Conservation (phyloP, 92 coral and sea anemone genomes). For the Bergia puertoricense region DNA sequence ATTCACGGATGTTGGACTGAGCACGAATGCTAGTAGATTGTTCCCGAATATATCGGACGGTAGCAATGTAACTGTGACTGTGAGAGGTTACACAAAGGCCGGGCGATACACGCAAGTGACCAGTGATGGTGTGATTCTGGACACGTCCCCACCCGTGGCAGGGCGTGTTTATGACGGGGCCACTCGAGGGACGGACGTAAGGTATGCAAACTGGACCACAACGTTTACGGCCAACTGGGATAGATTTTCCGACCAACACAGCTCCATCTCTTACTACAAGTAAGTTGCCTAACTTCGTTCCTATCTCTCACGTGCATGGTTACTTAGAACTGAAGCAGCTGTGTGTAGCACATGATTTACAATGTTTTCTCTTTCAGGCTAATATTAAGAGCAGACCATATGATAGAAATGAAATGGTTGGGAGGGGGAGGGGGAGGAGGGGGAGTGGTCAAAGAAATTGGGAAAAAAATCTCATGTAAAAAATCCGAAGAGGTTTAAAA, state of each 20-base stretch:
- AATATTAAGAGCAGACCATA: too few relatives aligned
- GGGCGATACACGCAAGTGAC: conserved; percentile 77
- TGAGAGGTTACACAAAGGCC: conserved; percentile 89
- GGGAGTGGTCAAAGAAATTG: too few relatives aligned
- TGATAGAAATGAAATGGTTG: too few relatives aligned
- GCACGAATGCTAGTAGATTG: conserved; percentile 60
- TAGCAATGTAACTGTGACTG: conserved; percentile 49
- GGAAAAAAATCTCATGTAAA: too few relatives aligned
- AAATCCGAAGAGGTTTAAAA: too few relatives aligned
- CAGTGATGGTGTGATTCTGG: conserved; percentile 85
- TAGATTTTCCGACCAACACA: conserved; percentile 79
- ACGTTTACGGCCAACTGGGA: conserved; percentile 85
- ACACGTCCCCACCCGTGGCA: conserved; percentile 76
- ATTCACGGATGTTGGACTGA: conserved; percentile 65
- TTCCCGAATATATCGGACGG: conserved; percentile 54
- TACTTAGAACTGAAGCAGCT: too few relatives aligned
- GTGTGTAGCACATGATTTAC: too few relatives aligned
- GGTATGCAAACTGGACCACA: conserved; percentile 85
- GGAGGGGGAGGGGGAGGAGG: too few relatives aligned
- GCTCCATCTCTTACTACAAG: conserved; percentile 78
- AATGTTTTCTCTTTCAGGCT: too few relatives aligned
- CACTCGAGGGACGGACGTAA: conserved; percentile 61
- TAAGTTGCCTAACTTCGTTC: neutral
- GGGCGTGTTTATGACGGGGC: conserved; percentile 75
- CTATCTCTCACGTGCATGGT: neutral